Conservation (phyloP, 2,888 invertebrate genomes). For the Drosophila subquinaria region DNA sequence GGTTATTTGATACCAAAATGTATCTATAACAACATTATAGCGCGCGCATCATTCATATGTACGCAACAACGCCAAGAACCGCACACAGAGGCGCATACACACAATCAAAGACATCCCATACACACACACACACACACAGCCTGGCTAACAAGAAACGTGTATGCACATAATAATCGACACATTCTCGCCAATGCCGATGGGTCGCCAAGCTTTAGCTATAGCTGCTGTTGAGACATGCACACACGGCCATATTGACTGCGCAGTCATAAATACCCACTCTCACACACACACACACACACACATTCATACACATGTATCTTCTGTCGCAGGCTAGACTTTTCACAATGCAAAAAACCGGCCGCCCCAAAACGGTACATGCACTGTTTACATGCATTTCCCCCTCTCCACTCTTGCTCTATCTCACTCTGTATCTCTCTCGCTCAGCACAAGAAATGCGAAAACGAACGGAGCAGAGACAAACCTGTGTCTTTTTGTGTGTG, state of each 20-base stretch:
- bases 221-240: constrained; percentile 45
- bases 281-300: constrained; percentile 12
- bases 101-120: constrained; percentile 27
- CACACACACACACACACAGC: constrained; percentile 33
- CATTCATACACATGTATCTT: constrained; percentile 23
- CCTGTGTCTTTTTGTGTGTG: constrained; percentile 52
- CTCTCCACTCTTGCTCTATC: constrained; percentile 17
- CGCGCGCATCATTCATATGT: constrained; percentile 70
- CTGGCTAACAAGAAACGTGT: constrained; percentile 60
- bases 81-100: constrained; percentile 39
- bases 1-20: constrained; percentile 80
- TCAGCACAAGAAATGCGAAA: constrained; percentile 57
- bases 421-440: constrained; percentile 20
- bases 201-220: constrained; percentile 37
- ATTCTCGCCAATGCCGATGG: constrained; percentile 67
- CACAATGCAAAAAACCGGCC: constrained; percentile 63
- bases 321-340: constrained; percentile 56
- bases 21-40: constrained; percentile 80
- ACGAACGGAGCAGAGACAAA: constrained; percentile 51
- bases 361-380: constrained; percentile 66
- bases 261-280: constrained; percentile 68
- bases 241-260: constrained; percentile 67
- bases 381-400: constrained; percentile 53
- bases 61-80: constrained; percentile 49
- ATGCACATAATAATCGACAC: constrained; percentile 79